Base-by-base conservation (phyloP, 30 jellyfish, hydroid and myxozoan species). In the Euphysa ruthae region DNA sequence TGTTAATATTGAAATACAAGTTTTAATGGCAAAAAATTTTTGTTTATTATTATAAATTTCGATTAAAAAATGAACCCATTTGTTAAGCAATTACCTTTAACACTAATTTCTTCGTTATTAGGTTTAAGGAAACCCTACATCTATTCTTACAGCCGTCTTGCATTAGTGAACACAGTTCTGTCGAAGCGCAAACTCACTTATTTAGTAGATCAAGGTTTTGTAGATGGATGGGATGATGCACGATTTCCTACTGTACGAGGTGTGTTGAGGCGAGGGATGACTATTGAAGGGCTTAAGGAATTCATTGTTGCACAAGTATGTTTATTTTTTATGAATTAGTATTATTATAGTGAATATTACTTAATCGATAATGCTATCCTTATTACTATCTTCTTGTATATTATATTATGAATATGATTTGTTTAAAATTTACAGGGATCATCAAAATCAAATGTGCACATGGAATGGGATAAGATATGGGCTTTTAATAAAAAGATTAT, bases 401-500 rank as follows among this genome's bases (percentile, higher is more conserved):
- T 4, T 46, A 4, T n/a, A 4, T 10, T n/a, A 46, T 46, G 60
- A 4, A 2, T 46, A 46, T 46, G 18, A 3, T 46, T 46, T 46
- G 18, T 8, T 3, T n/a, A 46, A 2, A n/a, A n/a, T n/a, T 54
- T 16, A 21, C 60, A 91, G 95, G 99, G 99, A 1, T 82, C 95
- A 22, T 91, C 99, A 6, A 79, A 87, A 34, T 66, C 95, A 1
- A 83, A 81, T 42, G 95, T 81, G 29, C 93, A 82, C 79, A 91
- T 91, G 99, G 95, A 82, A 44, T 77, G 94, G 94, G 99, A 91
- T 78, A 91, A 91, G 31, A 82, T 91, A 29, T 91, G 99, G 99
- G 60, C 95, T 0, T 81, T 91, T 49, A 91, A 91, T 74, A 91
- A 91, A 66, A 83, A 82, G 76, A 88, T 86, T 21, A 86, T 86